Percentiles rank a stretch among this genome's conserved stretches.
phyloP scores from a whole-genome alignment of 1,140 invertebrate species.

The Amyelois transitella region DNA sequence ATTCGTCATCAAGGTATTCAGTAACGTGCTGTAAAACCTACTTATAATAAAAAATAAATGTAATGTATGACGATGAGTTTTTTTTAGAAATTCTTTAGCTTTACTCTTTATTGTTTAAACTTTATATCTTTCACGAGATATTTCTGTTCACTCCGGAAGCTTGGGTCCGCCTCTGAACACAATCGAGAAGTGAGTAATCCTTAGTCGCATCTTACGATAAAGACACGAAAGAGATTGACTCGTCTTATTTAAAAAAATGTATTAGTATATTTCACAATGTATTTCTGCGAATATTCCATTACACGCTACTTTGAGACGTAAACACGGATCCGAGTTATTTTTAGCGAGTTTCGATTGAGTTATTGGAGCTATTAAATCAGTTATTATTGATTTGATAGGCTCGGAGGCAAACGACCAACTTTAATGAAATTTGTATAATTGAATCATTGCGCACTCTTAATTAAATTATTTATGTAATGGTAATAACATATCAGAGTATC shows the following conservation, averaged over 20 bases:
- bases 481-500: no score
- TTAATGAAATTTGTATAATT: background rate
- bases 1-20: no score
- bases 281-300: slow-evolving; percentile 11
- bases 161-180: no score
- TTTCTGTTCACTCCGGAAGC: background rate
- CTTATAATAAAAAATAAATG: no score
- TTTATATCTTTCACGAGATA: no score
- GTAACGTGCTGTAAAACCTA: no score
- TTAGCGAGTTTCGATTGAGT: slow-evolving; percentile 40
- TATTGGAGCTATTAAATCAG: slow-evolving; percentile 17
- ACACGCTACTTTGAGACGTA: slow-evolving; percentile 15
- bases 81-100: no score
- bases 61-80: no score
- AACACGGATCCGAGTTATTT: slow-evolving; percentile 19
- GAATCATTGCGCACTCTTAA: background rate
- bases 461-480: background rate
- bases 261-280: background rate
- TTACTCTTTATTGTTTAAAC: no score
- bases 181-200: no score
- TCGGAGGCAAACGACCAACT: background rate
- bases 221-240: background rate
- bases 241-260: background rate
- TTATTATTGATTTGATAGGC: background rate
- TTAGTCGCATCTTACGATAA: no score